Conservation (phyloP, 2,888 invertebrate species). For the Hyposoter didymator region DNA sequence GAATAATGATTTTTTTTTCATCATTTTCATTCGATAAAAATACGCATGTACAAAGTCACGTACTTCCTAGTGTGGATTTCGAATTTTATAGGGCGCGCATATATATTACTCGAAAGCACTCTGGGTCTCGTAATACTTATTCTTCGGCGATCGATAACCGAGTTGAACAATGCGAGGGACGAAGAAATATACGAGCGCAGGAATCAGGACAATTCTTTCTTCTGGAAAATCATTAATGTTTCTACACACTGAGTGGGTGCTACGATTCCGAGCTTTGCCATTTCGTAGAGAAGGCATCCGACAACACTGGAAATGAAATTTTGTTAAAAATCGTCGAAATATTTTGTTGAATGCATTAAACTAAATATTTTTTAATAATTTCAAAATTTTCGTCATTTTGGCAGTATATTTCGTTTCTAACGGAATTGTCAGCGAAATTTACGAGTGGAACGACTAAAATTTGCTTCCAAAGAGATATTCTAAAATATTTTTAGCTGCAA, state of each 20-base stretch:
- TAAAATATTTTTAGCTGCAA: too few relatives aligned
- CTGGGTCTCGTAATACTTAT: slow-evolving; percentile 44
- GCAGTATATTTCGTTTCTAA: too few relatives aligned
- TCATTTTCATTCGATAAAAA: background rate
- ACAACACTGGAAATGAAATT: too few relatives aligned
- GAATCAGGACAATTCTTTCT: slow-evolving; percentile 13
- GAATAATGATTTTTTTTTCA: background rate
- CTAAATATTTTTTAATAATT: too few relatives aligned
- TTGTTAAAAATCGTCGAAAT: too few relatives aligned
- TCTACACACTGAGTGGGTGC: background rate
- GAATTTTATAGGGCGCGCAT: background rate
- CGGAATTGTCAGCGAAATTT: too few relatives aligned
- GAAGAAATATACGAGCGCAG: slow-evolving; percentile 28
- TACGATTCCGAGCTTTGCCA: too few relatives aligned
- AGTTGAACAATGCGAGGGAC: slow-evolving; percentile 55
- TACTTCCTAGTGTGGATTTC: background rate
- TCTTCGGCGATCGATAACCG: slow-evolving; percentile 60
- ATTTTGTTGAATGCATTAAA: too few relatives aligned
- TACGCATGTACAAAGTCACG: background rate
- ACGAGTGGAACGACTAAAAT: too few relatives aligned
- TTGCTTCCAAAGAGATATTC: too few relatives aligned
- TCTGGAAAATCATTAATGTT: background rate
- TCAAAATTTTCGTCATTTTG: too few relatives aligned
- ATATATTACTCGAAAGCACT: slow-evolving; percentile 5
- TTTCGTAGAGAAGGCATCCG: too few relatives aligned